A percentile compares a stretch with the other conserved stretches of the same genome.
Evolutionary conservation across 2,113 vertebrate species (phyloP).

Genomic region (Rhombomys opimus): DNA sequence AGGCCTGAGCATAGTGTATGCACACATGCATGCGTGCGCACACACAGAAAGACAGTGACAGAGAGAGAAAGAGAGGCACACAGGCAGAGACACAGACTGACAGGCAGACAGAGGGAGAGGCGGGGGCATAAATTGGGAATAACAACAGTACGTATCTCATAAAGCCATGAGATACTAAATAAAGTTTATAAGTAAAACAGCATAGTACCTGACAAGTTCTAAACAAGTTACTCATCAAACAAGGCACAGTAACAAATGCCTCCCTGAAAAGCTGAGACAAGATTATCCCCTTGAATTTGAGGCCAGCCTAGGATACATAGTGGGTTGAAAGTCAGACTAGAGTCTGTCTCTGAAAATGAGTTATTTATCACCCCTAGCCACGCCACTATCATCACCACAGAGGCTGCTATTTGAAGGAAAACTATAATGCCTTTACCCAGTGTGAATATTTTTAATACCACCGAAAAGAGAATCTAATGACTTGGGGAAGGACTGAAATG

Average conservation of each 20-base stretch:
- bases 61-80: not conserved
- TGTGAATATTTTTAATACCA: not conserved
- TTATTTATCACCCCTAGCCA: not conserved
- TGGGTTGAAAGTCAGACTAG: not conserved
- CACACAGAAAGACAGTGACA: not conserved
- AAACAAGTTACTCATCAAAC: not conserved
- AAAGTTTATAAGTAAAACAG: not conserved
- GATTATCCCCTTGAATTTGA: not conserved
- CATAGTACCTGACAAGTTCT: not conserved
- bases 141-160: not conserved
- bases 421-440: not conserved
- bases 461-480: not conserved
- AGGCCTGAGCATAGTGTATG: not conserved
- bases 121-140: not conserved
- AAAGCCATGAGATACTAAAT: not conserved
- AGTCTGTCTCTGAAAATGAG: not conserved
- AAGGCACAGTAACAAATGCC: not conserved
- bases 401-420: not conserved
- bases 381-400: rapidly evolving
- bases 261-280: not conserved
- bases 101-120: not conserved
- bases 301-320: not conserved
- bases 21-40: not conserved
- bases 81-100: not conserved
- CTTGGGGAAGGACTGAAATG: not conserved